Base-by-base conservation (phyloP, 2,888 invertebrate genomes). In the Pasiphila rectangulata region DNA sequence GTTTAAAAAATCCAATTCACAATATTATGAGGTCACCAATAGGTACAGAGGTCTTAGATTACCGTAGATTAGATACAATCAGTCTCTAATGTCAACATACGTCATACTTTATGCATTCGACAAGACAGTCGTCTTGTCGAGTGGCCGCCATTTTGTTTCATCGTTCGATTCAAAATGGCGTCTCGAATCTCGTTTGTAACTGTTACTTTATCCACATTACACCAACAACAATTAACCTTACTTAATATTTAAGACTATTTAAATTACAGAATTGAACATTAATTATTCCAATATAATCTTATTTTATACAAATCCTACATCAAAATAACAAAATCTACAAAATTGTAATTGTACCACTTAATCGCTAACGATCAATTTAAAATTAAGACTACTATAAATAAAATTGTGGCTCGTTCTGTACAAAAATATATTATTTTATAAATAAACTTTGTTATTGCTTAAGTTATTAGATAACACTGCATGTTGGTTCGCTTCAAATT, bases 401-500 rank as follows among this genome's bases (percentile, higher is more conserved):
- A 69, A 67, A 70, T 67, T 69, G 62, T 63, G 1, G 57, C 10
- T 10, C 4, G 2, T 24, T 38, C 27, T 30, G 15, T 42, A 47
- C 32, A 42, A 23, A 37, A 42, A 36, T 19, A 41, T 23, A 19
- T 62, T 59, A 6, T 2, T 29, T 24, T 32, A 12, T 29, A 35
- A 36, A 42, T 17, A 20, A 27, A 35, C 10, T 24, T 24, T 5
- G n/a, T n/a, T n/a, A n/a, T n/a, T n/a, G n/a, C n/a, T n/a, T n/a
- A n/a, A n/a, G n/a, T n/a, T n/a, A n/a, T n/a, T n/a, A n/a, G n/a
- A n/a, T n/a, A n/a, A n/a, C n/a, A n/a, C n/a, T n/a, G n/a, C n/a
- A n/a, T n/a, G n/a, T n/a, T n/a, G n/a, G n/a, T n/a, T n/a, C n/a
- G n/a, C n/a, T n/a, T n/a, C n/a, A n/a, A n/a, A n/a, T n/a, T n/a